Evolutionary conservation across 1,140 invertebrate genomes (phyloP).

Genomic region (Drosophila asahinai): DNA sequence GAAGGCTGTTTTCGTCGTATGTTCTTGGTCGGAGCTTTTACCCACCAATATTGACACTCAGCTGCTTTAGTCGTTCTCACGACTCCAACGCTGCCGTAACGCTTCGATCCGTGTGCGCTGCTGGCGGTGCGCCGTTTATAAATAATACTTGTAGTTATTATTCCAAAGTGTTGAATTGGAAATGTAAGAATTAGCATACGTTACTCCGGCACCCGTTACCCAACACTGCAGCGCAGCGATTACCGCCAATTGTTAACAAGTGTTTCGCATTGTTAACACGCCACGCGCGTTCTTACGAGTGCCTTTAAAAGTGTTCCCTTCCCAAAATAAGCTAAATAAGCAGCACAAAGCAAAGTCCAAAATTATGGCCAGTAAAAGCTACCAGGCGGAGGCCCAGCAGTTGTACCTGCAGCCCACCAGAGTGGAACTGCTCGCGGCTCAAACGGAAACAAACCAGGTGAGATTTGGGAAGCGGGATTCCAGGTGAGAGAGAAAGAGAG

Average conservation of each 20-base stretch:
- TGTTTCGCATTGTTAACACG: constrained; percentile 48
- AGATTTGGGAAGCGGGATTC: constrained; percentile 22
- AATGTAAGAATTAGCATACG: constrained; percentile 24
- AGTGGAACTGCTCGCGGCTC: constrained; percentile 58
- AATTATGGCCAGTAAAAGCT: constrained; percentile 47
- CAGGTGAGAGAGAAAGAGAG: constrained; percentile 29
- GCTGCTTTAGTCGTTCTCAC: constrained; percentile 25
- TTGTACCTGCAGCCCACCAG: constrained; percentile 55
- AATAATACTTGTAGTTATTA: constrained; percentile 16
- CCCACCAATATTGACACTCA: constrained; percentile 12
- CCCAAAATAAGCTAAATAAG: constrained; percentile 17
- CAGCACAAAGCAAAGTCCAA: constrained; percentile 4
- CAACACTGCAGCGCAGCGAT: constrained; percentile 26
- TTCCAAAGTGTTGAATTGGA: constrained; percentile 28
- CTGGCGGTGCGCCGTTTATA: constrained; percentile 21
- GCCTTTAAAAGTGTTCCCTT: constrained; percentile 51
- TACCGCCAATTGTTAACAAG: constrained; percentile 20
- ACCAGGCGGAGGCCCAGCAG: constrained; percentile 54
- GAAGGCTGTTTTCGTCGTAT: neutral
- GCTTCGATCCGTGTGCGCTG: constrained; percentile 14
- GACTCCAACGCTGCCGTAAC: constrained; percentile 24
- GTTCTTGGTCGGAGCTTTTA: constrained; percentile 35
- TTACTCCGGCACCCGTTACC: neutral
- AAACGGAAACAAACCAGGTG: constrained; percentile 67
- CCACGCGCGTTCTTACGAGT: constrained; percentile 29